Evolutionary conservation across 2,888 invertebrate species (phyloP).

Genomic region (Pinctada fucata): DNA sequence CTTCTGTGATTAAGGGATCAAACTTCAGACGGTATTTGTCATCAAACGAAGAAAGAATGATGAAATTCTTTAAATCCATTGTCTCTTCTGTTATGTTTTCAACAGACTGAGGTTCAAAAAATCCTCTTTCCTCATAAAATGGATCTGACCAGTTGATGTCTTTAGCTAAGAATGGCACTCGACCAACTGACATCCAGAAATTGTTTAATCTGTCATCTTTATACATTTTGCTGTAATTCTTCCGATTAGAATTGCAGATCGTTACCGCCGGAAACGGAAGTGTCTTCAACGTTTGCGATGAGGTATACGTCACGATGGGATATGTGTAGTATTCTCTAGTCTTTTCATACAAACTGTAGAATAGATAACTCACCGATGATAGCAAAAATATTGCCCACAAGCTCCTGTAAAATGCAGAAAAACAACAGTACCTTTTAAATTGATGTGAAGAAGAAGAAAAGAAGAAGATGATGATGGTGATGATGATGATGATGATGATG

Average conservation of each 20-base stretch:
- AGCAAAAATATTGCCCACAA: conserved; percentile 1
- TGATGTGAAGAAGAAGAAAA: too few species aligned
- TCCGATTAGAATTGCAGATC: conserved; percentile 15
- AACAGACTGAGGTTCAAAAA: background rate
- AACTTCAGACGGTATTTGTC: too few species aligned
- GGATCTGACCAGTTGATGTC: conserved; percentile 18
- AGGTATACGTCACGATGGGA: background rate
- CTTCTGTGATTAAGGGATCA: too few species aligned
- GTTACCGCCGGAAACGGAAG: conserved; percentile 13
- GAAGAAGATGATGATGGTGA: too few species aligned
- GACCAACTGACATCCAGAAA: background rate
- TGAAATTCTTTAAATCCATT: background rate
- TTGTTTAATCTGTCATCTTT: background rate
- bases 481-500: too few species aligned
- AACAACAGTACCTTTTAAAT: too few species aligned
- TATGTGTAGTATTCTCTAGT: background rate
- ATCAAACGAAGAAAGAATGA: background rate
- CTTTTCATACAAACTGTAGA: conserved; percentile 4
- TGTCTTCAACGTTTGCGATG: background rate
- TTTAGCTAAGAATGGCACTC: background rate
- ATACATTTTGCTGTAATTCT: background rate
- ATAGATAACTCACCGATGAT: background rate
- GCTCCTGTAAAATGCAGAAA: background rate
- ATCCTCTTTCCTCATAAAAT: conserved; percentile 9
- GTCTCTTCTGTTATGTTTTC: background rate